A percentile compares a stretch with the other conserved stretches of the same genome.
Conservation (phyloP, 2,888 invertebrate genomes). For the Neoitamus cyanurus region DNA sequence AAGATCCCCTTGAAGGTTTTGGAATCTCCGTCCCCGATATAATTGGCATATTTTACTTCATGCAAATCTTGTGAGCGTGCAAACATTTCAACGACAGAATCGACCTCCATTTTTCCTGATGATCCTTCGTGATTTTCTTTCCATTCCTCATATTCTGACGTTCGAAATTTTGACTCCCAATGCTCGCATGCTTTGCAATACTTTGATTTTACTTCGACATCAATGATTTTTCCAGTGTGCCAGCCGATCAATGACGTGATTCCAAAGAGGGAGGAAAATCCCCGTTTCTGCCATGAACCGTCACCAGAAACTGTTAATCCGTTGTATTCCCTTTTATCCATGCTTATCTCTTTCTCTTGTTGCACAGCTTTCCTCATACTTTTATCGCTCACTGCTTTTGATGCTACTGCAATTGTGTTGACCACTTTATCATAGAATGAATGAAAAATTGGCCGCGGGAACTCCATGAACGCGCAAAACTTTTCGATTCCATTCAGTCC, state of each 20-base stretch:
- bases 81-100: neutral
- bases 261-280: neutral
- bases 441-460: neutral
- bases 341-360: neutral
- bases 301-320: neutral
- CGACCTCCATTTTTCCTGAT: neutral
- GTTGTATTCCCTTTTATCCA: neutral
- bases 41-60: neutral
- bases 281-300: neutral
- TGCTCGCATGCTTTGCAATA: neutral
- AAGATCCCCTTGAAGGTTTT: neutral
- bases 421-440: neutral
- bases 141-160: neutral
- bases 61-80: neutral
- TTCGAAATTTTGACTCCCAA: neutral
- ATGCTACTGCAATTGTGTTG: neutral
- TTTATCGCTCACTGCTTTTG: neutral
- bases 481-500: neutral
- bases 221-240: neutral
- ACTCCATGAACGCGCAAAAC: constrained; percentile 2
- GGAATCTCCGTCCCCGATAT: neutral
- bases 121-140: neutral
- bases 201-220: neutral
- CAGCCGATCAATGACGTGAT: neutral
- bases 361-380: neutral